phyloP scores from a whole-genome alignment of 2,113 vertebrate genomes.

The Brachypodius melanocephalos region DNA sequence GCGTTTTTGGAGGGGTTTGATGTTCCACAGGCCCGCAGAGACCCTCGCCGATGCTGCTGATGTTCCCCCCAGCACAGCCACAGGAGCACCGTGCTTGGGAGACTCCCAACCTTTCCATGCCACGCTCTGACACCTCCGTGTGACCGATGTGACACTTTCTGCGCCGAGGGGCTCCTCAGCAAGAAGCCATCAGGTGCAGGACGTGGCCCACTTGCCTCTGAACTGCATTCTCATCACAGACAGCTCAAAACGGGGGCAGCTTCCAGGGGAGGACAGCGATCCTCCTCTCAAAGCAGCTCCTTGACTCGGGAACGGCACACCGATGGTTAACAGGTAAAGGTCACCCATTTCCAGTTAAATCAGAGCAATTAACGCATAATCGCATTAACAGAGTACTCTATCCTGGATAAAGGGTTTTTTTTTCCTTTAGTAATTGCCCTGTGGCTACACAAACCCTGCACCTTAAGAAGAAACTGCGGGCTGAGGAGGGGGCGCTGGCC shows the following conservation, averaged over 20 bases:
- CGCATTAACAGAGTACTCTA: slow-evolving; percentile 9
- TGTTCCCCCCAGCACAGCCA: background rate
- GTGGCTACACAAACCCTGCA: background rate
- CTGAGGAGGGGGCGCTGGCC: background rate
- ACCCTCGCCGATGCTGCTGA: background rate
- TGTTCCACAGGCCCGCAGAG: slow-evolving; percentile 60
- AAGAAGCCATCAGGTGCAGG: background rate
- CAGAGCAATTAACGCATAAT: slow-evolving; percentile 21
- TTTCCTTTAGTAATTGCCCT: background rate
- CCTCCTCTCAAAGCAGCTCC: background rate
- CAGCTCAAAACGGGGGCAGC: background rate
- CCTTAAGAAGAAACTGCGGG: fast-evolving
- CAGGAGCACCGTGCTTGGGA: fast-evolving
- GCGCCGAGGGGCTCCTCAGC: background rate
- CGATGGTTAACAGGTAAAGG: background rate
- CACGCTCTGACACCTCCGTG: fast-evolving
- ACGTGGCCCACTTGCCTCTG: fast-evolving
- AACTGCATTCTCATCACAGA: background rate
- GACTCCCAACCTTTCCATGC: background rate
- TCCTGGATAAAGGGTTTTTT: slow-evolving; percentile 41
- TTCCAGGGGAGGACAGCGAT: background rate
- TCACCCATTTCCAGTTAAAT: background rate
- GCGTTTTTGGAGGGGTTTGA: slow-evolving; percentile 75
- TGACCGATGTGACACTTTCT: background rate
- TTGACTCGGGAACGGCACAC: background rate